A percentile compares a stretch with the other conserved stretches of the same genome.
phyloP scores from a whole-genome alignment of 1,140 invertebrate species.

The Drosophila hydei region DNA sequence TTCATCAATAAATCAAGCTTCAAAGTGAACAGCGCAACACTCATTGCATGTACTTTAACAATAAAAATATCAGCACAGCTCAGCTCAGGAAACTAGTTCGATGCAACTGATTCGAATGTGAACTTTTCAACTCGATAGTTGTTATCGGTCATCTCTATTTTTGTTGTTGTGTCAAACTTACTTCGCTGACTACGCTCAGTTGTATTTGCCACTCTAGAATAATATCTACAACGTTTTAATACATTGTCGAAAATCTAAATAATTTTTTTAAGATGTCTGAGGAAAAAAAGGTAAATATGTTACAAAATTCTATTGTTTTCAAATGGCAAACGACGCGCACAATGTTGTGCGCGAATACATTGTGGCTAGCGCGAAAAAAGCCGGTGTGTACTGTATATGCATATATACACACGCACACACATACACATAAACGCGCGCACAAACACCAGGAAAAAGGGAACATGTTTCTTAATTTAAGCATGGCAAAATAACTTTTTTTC shows the following conservation, averaged over 20 bases:
- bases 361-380: constrained; percentile 14
- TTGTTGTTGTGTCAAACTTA: constrained; percentile 34
- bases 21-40: neutral
- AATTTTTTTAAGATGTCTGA: constrained; percentile 28
- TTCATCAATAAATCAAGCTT: too few relatives aligned
- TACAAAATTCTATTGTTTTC: neutral
- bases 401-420: neutral
- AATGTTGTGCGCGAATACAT: neutral
- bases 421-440: neutral
- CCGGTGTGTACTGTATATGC: constrained; percentile 11
- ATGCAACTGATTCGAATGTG: neutral
- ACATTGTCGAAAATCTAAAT: neutral
- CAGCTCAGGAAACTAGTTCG: neutral
- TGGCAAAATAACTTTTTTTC: too few relatives aligned
- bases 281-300: constrained; percentile 38
- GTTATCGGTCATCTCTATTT: constrained; percentile 15
- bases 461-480: constrained; percentile 9
- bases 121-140: neutral
- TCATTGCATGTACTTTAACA: too few relatives aligned
- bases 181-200: constrained; percentile 11
- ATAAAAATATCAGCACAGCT: constrained; percentile 3
- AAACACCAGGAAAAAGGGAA: constrained; percentile 12
- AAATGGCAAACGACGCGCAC: neutral
- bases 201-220: neutral
- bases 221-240: neutral